Conservation (phyloP, 1,140 invertebrate species). For the Ganaspis sp. region DNA sequence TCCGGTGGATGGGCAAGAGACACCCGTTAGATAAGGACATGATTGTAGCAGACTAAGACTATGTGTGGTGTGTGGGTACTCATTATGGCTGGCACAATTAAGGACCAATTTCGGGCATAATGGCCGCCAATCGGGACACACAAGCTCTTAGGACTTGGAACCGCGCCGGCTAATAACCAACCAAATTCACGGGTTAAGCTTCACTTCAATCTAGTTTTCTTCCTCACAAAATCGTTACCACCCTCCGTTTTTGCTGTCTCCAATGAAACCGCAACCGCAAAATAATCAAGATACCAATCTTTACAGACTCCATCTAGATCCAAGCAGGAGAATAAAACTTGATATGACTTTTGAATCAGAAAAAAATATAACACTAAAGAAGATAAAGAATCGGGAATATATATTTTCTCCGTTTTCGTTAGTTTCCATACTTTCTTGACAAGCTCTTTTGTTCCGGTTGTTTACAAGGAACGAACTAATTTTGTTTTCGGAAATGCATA, state of each 20-base stretch:
- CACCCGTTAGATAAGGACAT: constrained; percentile 63
- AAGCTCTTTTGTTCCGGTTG: too few species aligned
- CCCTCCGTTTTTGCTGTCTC: constrained; percentile 37
- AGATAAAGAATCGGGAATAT: too few species aligned
- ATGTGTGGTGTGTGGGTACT: constrained; percentile 58
- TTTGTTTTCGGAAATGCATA: too few species aligned
- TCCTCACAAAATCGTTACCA: constrained; percentile 53
- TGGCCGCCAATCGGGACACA: constrained; percentile 70
- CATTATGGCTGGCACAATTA: constrained; percentile 74
- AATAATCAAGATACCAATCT: constrained; percentile 29
- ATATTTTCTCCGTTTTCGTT: too few species aligned
- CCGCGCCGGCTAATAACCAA: constrained; percentile 68
- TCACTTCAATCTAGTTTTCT: constrained; percentile 61
- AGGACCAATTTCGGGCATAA: constrained; percentile 74
- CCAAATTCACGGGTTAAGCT: constrained; percentile 63
- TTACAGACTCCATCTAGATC: neutral
- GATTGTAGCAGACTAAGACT: constrained; percentile 44
- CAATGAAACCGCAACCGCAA: constrained; percentile 9
- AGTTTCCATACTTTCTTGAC: too few species aligned
- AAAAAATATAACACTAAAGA: too few species aligned
- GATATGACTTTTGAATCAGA: neutral
- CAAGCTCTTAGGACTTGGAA: constrained; percentile 65
- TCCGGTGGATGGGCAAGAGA: constrained; percentile 20
- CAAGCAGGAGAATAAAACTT: neutral
- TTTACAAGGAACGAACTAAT: too few species aligned